A percentile compares a stretch with the other conserved stretches of the same genome.
phyloP scores from a whole-genome alignment of 2,888 invertebrate species.

The Lampropteryx suffumata region DNA sequence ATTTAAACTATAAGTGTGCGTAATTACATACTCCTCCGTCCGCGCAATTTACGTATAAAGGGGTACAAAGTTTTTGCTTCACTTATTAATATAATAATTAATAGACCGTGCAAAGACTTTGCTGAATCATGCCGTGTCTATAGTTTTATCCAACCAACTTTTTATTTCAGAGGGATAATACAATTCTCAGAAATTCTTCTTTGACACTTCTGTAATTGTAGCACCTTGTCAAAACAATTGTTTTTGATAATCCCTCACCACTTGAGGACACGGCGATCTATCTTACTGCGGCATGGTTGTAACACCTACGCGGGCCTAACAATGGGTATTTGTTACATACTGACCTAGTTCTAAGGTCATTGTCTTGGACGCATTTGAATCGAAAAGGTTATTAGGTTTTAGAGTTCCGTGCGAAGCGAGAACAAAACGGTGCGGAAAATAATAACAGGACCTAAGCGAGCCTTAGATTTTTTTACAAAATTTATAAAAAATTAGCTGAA shows the following conservation, averaged over 20 bases:
- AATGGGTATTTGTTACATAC: conserved; percentile 21
- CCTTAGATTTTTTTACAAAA: too few relatives aligned
- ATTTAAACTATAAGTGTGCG: too few relatives aligned
- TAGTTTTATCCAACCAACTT: too few relatives aligned
- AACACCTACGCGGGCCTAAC: conserved; percentile 21
- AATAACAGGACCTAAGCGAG: too few relatives aligned
- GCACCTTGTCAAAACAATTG: conserved; percentile 10
- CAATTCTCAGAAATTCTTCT: background rate
- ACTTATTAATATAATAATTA: too few relatives aligned
- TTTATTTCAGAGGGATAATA: too few relatives aligned
- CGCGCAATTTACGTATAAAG: too few relatives aligned
- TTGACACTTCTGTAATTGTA: background rate
- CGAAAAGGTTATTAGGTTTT: conserved; percentile 12
- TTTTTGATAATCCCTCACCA: conserved; percentile 1
- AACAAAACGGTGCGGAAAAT: background rate
- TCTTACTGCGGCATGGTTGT: conserved; percentile 20
- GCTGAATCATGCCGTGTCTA: too few relatives aligned
- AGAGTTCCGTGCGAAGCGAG: background rate
- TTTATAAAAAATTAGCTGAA: too few relatives aligned
- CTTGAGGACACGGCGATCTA: conserved; percentile 3
- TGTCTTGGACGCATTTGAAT: background rate
- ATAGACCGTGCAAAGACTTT: too few relatives aligned
- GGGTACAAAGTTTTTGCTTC: too few relatives aligned
- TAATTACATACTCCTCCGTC: too few relatives aligned
- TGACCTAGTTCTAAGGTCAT: conserved; percentile 17